Evolutionary conservation across 2,113 vertebrate species (phyloP).

Genomic region (Murina feae): DNA sequence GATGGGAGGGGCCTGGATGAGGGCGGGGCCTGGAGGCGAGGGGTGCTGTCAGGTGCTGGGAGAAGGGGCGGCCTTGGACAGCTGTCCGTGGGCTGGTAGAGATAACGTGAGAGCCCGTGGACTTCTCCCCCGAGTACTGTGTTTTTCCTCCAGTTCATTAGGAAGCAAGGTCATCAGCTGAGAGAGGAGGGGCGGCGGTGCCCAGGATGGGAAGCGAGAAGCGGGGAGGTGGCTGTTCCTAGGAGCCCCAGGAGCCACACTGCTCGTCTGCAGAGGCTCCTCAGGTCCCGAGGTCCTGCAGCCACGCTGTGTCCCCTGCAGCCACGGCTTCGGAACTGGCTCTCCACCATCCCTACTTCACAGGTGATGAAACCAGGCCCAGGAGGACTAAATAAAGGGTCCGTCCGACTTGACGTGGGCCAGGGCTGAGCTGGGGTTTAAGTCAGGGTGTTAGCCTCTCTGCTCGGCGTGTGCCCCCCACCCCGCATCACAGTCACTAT

Average conservation of each 20-base stretch:
- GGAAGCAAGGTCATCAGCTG: not conserved
- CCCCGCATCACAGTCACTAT: not conserved
- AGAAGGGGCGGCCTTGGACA: fast-evolving
- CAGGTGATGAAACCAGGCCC: not conserved
- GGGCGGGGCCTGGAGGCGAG: not conserved
- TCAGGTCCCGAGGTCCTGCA: not conserved
- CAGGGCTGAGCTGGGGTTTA: not conserved
- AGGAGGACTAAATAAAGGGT: not conserved
- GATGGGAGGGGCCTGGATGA: too few relatives aligned
- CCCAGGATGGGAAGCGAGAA: not conserved
- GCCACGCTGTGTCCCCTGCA: not conserved
- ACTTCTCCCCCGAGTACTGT: not conserved
- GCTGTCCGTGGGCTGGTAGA: too few relatives aligned
- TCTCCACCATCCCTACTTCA: not conserved
- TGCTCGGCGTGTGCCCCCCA: fast-evolving
- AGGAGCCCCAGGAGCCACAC: not conserved
- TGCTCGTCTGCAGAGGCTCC: not conserved
- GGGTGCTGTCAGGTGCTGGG: fast-evolving
- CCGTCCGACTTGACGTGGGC: not conserved
- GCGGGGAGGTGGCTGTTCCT: not conserved
- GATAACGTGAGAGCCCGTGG: fast-evolving
- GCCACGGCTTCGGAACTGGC: not conserved
- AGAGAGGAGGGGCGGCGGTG: not conserved
- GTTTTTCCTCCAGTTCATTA: not conserved
- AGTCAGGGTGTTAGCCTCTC: not conserved